Evolutionary conservation across 2,888 invertebrate species (phyloP).

Genomic region (Asteroscopus sphinx): DNA sequence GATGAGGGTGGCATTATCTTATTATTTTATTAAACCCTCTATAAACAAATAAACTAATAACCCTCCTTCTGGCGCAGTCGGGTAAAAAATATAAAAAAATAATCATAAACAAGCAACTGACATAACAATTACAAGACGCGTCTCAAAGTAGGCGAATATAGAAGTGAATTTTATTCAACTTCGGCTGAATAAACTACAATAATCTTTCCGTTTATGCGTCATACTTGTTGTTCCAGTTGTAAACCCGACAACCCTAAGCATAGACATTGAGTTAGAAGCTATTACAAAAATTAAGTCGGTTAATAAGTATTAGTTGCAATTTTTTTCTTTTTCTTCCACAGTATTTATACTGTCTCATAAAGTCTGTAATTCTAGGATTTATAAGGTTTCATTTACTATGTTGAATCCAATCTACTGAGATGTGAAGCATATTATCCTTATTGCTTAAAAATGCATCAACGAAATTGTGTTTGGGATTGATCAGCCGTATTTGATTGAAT

Average conservation of each 20-base stretch:
- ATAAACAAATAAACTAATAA: too few species aligned
- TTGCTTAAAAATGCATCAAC: too few species aligned
- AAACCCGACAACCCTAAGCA: constrained; percentile 9
- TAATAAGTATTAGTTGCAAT: not conserved
- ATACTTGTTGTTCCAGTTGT: constrained; percentile 5
- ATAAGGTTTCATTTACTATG: too few species aligned
- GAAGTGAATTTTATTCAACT: constrained; percentile 34
- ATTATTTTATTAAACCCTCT: too few species aligned
- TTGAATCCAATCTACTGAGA: too few species aligned
- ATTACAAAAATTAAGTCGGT: not conserved
- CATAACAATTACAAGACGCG: not conserved
- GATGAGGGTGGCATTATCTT: too few species aligned
- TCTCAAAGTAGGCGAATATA: constrained; percentile 1
- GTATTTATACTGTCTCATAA: too few species aligned
- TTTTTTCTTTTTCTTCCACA: not conserved
- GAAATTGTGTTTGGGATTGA: too few species aligned
- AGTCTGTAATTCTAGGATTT: too few species aligned
- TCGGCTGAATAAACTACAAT: constrained; percentile 33
- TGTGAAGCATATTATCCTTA: too few species aligned
- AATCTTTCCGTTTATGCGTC: constrained; percentile 40
- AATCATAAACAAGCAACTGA: not conserved
- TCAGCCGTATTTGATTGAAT: too few species aligned
- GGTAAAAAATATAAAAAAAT: not conserved
- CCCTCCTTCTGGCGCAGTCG: too few species aligned
- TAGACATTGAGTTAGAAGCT: constrained; percentile 11